Evolutionary conservation across 2,888 invertebrate genomes (phyloP), one percentile per base, ranked within the genome.

Genomic region (Macrophya alboannulata): DNA sequence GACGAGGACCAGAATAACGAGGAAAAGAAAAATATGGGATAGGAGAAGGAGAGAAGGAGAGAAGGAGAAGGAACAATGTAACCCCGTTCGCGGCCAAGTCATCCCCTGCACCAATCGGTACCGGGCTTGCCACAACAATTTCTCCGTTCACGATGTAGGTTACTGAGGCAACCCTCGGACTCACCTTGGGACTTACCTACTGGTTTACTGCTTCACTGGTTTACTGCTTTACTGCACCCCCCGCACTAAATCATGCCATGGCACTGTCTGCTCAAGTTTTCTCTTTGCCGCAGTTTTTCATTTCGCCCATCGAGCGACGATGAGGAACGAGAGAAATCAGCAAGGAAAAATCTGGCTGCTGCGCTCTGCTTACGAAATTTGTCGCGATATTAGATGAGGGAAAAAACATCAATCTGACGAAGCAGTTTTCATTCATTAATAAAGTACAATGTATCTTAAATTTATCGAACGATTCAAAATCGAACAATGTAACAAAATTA

Each of bases 121-220:
- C 21, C 10, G 15, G 92, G 92, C 91, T 91, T 90, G 92, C 93
- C 93, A 93, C 92, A 93, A 93, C 92, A 93, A 93, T 92, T 92
- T 93, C 92, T 92, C 90, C 91, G 90, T 92, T 93, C 92, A 93
- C 92, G 92, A 93, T 93, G 90, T 92, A 92, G 92, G 92, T 92
- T 92, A 93, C 91, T 90, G 88, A 91, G 91, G 89, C 90, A 89
- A 91, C 83, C 83, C 68, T 37, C 83, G 37, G 68, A 31, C 65
- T 65, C 37, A 88, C 89, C 89, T 89, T 90, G 87, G 65, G 87
- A 88, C 86, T 90, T 89, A 90, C 91, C 92, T 89, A 92, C 89
- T 92, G 90, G 89, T 91, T 92, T 91, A 91, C 90, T 92, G 91
- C 89, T 91, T 92, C 91, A 91, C 90, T 92, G 91, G 81, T 81